These are phyloP conservation scores for Cyclura pinguis DNA, from an alignment of 2,797 vertebrate species.

Conservation along the genomic window DNA sequence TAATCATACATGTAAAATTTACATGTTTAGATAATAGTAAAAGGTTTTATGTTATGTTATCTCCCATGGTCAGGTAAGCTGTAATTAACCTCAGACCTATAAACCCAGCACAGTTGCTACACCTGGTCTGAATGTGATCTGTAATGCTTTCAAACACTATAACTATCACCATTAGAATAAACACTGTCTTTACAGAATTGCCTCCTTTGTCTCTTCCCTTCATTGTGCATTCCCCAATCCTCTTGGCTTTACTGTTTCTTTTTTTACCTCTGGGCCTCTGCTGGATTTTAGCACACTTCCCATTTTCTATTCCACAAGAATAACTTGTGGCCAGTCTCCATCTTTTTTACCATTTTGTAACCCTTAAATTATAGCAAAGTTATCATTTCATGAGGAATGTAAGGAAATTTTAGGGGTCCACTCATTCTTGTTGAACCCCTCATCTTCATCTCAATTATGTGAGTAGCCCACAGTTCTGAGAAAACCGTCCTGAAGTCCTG, in stretches of 20 bases:
- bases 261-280: background rate
- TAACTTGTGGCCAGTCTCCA: background rate
- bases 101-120: background rate
- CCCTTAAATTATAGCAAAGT: background rate
- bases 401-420: background rate
- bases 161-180: background rate
- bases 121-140: background rate
- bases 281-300: background rate
- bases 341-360: background rate
- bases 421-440: background rate
- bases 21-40: background rate
- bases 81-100: background rate
- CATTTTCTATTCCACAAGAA: background rate
- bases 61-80: background rate
- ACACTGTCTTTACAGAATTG: background rate
- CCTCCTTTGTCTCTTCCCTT: background rate
- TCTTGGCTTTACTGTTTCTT: background rate
- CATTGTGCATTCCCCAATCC: background rate
- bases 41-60: slow-evolving; percentile 16
- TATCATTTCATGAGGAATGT: background rate
- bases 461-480: slow-evolving; percentile 77
- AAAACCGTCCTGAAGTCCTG: slow-evolving; percentile 78
- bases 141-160: background rate
- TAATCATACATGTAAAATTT: background rate
- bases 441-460: slow-evolving; percentile 75